phyloP scores from a whole-genome alignment of 2,797 vertebrate genomes.

The Myiothlypis coronata region DNA sequence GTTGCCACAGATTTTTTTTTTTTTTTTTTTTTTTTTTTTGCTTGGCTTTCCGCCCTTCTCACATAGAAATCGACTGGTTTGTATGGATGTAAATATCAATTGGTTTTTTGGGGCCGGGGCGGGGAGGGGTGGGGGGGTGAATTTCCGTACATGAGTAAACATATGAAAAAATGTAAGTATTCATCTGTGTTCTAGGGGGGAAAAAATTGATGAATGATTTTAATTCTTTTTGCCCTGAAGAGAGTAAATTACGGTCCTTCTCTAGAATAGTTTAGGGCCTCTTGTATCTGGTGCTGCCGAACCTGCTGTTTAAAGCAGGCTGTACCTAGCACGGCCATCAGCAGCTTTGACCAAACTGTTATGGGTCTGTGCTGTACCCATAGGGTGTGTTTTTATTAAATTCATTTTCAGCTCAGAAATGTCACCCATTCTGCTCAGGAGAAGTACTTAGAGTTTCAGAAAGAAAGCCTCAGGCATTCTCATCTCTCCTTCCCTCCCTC shows the following conservation, averaged over 20 bases:
- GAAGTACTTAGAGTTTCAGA: background rate
- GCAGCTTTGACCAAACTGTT: background rate
- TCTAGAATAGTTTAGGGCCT: background rate
- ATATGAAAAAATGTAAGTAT: background rate
- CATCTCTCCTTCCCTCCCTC: too few relatives aligned
- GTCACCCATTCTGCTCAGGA: background rate
- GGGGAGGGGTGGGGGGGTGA: too few relatives aligned
- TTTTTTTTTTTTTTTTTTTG: background rate
- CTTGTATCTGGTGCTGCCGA: background rate
- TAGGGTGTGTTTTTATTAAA: background rate
- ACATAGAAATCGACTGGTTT: background rate
- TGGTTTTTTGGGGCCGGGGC: background rate
- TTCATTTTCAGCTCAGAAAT: background rate
- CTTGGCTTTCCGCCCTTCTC: background rate
- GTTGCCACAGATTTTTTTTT: background rate
- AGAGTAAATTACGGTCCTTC: background rate
- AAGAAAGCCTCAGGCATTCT: background rate
- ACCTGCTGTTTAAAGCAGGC: background rate
- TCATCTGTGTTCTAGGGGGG: background rate
- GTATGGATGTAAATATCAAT: background rate
- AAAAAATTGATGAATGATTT: background rate
- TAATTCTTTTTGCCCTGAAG: background rate
- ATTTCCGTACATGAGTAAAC: background rate
- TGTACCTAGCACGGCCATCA: background rate
- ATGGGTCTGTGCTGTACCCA: background rate